A percentile compares a stretch with the other conserved stretches of the same genome.
These are phyloP conservation scores for Standfussiana lucernea DNA, from an alignment of 2,888 invertebrate species.

Conservation along the genomic window DNA sequence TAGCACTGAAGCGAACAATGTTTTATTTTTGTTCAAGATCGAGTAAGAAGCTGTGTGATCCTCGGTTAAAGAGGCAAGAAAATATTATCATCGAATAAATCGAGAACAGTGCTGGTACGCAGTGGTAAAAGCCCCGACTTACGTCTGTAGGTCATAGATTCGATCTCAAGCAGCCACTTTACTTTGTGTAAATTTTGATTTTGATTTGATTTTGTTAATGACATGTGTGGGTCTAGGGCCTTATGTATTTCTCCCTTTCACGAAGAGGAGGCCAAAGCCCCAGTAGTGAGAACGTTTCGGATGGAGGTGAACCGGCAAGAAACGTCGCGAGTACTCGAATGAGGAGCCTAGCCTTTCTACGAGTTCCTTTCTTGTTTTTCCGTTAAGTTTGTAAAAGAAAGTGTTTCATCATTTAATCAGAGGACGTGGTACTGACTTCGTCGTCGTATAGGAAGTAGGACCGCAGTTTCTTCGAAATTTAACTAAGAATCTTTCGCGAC, in stretches of 20 bases:
- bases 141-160: background rate
- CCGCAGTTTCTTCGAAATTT: background rate
- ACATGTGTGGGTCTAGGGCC: background rate
- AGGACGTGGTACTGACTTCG: background rate
- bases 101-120: background rate
- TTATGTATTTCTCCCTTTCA: background rate
- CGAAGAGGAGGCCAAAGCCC: background rate
- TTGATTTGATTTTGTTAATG: no score
- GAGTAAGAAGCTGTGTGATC: background rate
- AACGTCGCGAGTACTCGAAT: background rate
- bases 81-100: background rate
- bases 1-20: conserved; percentile 18
- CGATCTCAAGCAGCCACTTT: background rate
- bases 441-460: background rate
- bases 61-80: background rate
- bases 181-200: background rate
- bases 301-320: background rate
- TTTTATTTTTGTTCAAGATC: conserved; percentile 35
- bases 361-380: background rate
- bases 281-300: background rate
- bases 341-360: background rate
- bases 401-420: background rate
- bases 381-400: background rate
- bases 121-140: no score
- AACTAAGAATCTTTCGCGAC: background rate